These are phyloP conservation scores for Drosophila seclusa DNA, from an alignment of 2,888 invertebrate genomes.

Conservation along the genomic window DNA sequence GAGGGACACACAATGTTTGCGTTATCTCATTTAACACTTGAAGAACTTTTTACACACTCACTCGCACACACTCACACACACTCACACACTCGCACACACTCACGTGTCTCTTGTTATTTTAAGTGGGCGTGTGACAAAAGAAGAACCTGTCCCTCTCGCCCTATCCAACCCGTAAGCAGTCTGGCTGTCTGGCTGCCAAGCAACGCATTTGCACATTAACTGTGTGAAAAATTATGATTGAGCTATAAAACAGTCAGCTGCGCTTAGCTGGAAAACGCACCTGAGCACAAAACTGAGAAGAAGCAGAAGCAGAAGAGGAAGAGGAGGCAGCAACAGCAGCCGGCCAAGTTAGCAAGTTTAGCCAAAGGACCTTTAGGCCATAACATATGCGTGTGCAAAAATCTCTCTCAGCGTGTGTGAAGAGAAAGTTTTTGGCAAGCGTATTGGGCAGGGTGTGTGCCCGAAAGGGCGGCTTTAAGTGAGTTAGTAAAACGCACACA, in stretches of 20 bases:
- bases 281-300: conserved; percentile 21
- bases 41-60: conserved; percentile 64
- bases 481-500: conserved; percentile 37
- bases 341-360: conserved; percentile 33
- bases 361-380: conserved; percentile 22
- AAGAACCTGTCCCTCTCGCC: not conserved
- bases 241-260: conserved; percentile 81
- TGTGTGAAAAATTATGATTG: conserved; percentile 81
- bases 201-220: conserved; percentile 78
- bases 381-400: conserved; percentile 19
- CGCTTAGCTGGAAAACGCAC: conserved; percentile 34
- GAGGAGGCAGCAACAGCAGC: not conserved
- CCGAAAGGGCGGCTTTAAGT: conserved; percentile 48
- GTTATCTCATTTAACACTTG: conserved; percentile 80
- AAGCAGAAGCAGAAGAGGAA: not conserved
- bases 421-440: conserved; percentile 45
- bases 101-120: conserved; percentile 24
- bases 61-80: conserved; percentile 6
- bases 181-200: conserved; percentile 24
- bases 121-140: conserved; percentile 29
- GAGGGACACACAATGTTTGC: conserved; percentile 57
- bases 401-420: conserved; percentile 2
- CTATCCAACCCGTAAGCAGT: not conserved
- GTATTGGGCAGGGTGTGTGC: conserved; percentile 35
- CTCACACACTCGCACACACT: not conserved